phyloP scores from a whole-genome alignment of 2,113 vertebrate species.

The Corythaixoides concolor region DNA sequence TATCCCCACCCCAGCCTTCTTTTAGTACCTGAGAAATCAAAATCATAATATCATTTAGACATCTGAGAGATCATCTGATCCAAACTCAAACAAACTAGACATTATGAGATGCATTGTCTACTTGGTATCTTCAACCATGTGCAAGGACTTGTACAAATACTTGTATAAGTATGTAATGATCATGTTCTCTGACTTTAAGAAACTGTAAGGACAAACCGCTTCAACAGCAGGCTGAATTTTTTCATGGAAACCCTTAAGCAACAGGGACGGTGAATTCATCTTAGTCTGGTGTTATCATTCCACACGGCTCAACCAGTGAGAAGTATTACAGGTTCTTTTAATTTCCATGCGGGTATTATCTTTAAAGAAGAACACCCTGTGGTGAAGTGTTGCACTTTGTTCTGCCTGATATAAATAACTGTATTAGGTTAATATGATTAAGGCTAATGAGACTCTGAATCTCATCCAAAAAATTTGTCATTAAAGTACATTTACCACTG shows the following conservation, averaged over 20 bases:
- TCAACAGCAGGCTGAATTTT: background rate
- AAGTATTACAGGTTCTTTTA: background rate
- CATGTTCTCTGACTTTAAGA: background rate
- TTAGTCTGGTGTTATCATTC: background rate
- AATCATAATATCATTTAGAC: background rate
- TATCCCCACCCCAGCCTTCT: background rate
- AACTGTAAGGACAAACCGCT: background rate
- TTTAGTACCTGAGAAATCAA: background rate
- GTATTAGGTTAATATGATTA: slow-evolving; percentile 61
- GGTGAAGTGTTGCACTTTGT: slow-evolving; percentile 58
- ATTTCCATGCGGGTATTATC: background rate
- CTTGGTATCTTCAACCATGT: background rate
- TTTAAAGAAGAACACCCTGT: slow-evolving; percentile 24
- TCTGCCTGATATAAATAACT: slow-evolving; percentile 58
- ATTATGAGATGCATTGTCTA: background rate
- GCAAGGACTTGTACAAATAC: background rate
- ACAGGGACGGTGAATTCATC: background rate
- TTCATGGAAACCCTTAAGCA: background rate
- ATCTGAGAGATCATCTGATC: background rate
- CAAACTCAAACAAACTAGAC: background rate
- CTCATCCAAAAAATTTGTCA: slow-evolving; percentile 55
- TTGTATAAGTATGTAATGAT: background rate
- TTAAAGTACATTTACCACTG: slow-evolving; percentile 58
- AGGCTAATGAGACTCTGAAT: slow-evolving; percentile 68
- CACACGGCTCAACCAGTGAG: background rate